Evolutionary conservation across 2,888 invertebrate genomes (phyloP).

Genomic region (Thera obeliscata): DNA sequence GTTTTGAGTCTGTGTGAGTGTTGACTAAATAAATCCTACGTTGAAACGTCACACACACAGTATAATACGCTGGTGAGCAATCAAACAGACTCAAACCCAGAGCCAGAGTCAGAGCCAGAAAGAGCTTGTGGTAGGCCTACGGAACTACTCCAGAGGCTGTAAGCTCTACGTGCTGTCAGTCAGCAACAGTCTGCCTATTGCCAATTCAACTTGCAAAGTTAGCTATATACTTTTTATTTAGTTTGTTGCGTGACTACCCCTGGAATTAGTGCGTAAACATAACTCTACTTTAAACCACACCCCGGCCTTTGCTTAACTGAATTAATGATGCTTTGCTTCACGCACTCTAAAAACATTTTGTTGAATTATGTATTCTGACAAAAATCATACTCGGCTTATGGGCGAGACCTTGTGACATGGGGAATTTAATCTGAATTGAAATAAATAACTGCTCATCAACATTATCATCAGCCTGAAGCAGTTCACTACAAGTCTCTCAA

Average conservation of each 20-base stretch:
- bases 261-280: constrained; percentile 23
- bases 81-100: too few relatives aligned
- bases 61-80: too few relatives aligned
- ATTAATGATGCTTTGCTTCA: constrained; percentile 29
- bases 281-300: constrained; percentile 35
- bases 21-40: too few relatives aligned
- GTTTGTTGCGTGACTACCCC: constrained; percentile 20
- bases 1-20: too few relatives aligned
- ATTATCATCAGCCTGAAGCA: too few relatives aligned
- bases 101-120: too few relatives aligned
- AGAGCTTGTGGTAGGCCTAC: too few relatives aligned
- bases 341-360: constrained; percentile 23
- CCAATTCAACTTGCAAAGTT: not conserved
- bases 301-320: constrained; percentile 26
- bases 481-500: not conserved
- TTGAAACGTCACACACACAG: too few relatives aligned
- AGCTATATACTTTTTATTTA: not conserved
- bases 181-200: not conserved
- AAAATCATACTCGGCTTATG: not conserved
- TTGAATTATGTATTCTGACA: constrained; percentile 3
- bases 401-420: not conserved
- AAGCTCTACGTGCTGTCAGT: too few relatives aligned
- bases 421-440: not conserved
- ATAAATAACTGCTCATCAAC: too few relatives aligned
- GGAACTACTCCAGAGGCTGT: too few relatives aligned